Evolutionary conservation across 1,140 invertebrate genomes (phyloP).

Genomic region (Drosophila busckii): DNA sequence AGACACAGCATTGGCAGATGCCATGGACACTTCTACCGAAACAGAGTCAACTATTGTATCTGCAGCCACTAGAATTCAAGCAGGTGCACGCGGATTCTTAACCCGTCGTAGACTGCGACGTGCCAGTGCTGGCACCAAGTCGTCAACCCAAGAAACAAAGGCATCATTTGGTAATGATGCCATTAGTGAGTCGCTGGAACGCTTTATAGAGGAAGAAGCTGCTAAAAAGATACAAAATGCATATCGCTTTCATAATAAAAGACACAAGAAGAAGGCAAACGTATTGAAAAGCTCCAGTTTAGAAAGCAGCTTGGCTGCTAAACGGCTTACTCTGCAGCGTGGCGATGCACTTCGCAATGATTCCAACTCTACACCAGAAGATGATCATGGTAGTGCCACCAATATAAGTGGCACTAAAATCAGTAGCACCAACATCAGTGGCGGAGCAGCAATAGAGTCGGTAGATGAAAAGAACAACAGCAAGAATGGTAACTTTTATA

Average conservation of each 20-base stretch:
- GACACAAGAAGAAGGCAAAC: constrained; percentile 20
- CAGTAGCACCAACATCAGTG: no score
- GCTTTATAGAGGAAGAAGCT: constrained; percentile 70
- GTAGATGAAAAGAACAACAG: constrained; percentile 37
- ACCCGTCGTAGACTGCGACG: constrained; percentile 54
- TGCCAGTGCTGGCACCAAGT: constrained; percentile 61
- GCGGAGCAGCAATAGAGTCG: no score
- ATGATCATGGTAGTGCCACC: no score
- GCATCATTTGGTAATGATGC: constrained; percentile 74
- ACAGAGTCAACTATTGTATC: constrained; percentile 76
- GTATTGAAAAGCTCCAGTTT: constrained; percentile 30
- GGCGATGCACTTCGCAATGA: constrained; percentile 69
- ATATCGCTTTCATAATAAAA: constrained; percentile 37
- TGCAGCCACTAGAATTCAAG: constrained; percentile 70
- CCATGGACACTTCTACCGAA: constrained; percentile 66
- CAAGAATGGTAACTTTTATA: constrained; percentile 22
- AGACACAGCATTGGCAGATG: constrained; percentile 67
- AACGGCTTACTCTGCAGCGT: constrained; percentile 63
- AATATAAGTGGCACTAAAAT: no score
- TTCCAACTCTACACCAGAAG: constrained; percentile 66
- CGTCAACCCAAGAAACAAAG: constrained; percentile 52
- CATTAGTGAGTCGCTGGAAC: constrained; percentile 69
- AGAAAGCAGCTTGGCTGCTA: constrained; percentile 54
- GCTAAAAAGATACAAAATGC: constrained; percentile 59
- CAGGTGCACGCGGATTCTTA: constrained; percentile 58